Base-by-base conservation (phyloP, 1,140 invertebrate species). In the Apis dorsata region DNA sequence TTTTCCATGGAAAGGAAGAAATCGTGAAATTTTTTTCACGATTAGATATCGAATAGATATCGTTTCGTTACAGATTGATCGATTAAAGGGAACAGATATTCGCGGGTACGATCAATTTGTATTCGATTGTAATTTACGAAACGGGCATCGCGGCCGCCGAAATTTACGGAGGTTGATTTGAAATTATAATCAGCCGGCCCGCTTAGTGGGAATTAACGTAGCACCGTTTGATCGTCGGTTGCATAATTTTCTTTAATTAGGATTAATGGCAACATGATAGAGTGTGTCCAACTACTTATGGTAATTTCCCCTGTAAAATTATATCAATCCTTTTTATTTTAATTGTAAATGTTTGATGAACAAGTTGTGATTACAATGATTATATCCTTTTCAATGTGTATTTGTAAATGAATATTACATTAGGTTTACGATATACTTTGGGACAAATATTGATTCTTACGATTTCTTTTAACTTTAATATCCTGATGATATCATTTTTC, bases 181-280 rank as follows among this genome's bases (percentile, higher is more conserved):
- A 77, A 77, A 77, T 77, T 77, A 34, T 77, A 77, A 77, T 66
- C 62, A 49, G 24, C 17, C 44, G 60, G 44, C 1, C 12, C 28
- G 51, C 49, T 74, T 60, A 60, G 34, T 24, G 49, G 69, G 69
- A 70, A 70, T 70, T 70, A 70, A 70, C 53, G 69, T 53, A 70
- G 21, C 69, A 70, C 69, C 69, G 72, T 74, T 74, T 74, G 71
- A 73, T 73, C 71, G 11, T 8, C 53, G 53, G 71, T 74, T 74
- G 55, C 55, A 60, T 74, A 74, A 74, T 74, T 74, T 74, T 74
- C 34, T 60, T 74, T 74, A 74, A 74, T 74, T 74, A 60, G 72
- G 72, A 60, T 74, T 62, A 34, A 74, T 11, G 72, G 13, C 72
- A 57, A 74, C 15, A 12, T 10, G 15, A 34, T 5, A 9, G 57